These are phyloP conservation scores for Epizoanthus ramosus DNA, from an alignment of 92 coral and sea anemone species.

Conservation along the genomic window DNA sequence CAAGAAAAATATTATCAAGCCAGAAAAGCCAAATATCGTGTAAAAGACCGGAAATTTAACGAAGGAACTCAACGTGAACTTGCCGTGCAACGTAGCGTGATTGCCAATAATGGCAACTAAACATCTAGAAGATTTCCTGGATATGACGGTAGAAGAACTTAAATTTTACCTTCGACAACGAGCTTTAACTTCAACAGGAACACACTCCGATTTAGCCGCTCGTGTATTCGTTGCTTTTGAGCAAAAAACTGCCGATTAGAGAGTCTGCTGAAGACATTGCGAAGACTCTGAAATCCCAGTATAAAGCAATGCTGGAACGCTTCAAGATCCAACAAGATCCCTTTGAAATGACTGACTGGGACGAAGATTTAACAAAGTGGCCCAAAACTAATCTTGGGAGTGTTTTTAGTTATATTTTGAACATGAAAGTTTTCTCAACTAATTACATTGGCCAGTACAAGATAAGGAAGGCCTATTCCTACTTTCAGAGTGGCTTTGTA, in stretches of 20 bases:
- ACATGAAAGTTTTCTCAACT: constrained; percentile 42
- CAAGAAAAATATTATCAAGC: no score
- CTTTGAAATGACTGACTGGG: constrained; percentile 39
- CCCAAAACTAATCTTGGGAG: constrained; percentile 34
- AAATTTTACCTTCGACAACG: constrained; percentile 35
- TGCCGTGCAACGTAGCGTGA: no score
- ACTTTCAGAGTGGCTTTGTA: constrained; percentile 53
- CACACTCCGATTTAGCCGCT: constrained; percentile 49
- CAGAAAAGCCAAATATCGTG: no score
- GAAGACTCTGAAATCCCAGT: constrained; percentile 34
- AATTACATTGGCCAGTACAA: constrained; percentile 48
- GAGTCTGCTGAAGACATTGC: constrained; percentile 48
- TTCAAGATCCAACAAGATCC: constrained; percentile 43
- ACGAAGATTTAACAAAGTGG: constrained; percentile 48
- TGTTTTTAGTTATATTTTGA: constrained; percentile 38
- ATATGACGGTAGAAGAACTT: constrained; percentile 36
- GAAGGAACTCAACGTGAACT: no score
- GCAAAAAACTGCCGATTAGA: constrained; percentile 34
- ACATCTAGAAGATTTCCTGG: constrained; percentile 36
- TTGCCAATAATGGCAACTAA: constrained; percentile 8
- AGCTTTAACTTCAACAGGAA: constrained; percentile 35
- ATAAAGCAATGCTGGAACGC: constrained; percentile 29
- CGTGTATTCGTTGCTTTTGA: constrained; percentile 65
- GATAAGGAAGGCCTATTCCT: constrained; percentile 41
- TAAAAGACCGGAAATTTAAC: no score